Base-by-base conservation (phyloP, 2,888 invertebrate species). In the Papilio demoleus region DNA sequence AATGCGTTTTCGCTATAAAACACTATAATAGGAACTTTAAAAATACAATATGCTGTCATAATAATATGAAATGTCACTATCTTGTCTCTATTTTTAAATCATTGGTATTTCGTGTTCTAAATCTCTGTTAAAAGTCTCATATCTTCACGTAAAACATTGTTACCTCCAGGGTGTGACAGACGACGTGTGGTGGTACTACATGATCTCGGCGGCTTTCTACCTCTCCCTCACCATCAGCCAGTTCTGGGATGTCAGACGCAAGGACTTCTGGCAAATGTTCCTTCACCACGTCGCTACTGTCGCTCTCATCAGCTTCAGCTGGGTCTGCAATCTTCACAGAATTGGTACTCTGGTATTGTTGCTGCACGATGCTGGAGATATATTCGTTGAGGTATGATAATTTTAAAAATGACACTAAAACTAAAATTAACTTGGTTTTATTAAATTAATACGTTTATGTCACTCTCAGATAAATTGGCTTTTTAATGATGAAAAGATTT, bases 251-350 rank as follows among this genome's bases (percentile, higher is more conserved):
- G 96, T 97, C 65, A 96, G 96, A 77, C 94, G 98, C 73, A 97
- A 97, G 88, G 98, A 98, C 90, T 99, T 99, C 89, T 97, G 97
- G 97, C 98, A 99, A 93, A 99, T 99, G 98, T 98, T 99, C 88
- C 93, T 98, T 66, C 99, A 99, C 92, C 99, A 99, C 86, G 95
- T 98, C 81, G 97, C 98, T 36, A 99, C 99, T 45, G 96, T 99
- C 75, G 88, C 95, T 58, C 94, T 99, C 72, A 95, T 99, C 92
- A 95, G 95, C 68, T 96, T 99, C 85, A 99, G 99, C 73, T 99
- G 99, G 98, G 95, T 97, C 9, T 97, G 97, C 87, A 99, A 99
- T 90, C 94, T 99, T 77, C 96, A 97, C 78, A 94, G 97, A 72
- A 96, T 98, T 75, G 99, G 99, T 40, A 96, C 97, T 0, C 90